A percentile compares a stretch with the other conserved stretches of the same genome.
phyloP scores from a whole-genome alignment of 2,797 vertebrate species.

The Channallabes apus region DNA sequence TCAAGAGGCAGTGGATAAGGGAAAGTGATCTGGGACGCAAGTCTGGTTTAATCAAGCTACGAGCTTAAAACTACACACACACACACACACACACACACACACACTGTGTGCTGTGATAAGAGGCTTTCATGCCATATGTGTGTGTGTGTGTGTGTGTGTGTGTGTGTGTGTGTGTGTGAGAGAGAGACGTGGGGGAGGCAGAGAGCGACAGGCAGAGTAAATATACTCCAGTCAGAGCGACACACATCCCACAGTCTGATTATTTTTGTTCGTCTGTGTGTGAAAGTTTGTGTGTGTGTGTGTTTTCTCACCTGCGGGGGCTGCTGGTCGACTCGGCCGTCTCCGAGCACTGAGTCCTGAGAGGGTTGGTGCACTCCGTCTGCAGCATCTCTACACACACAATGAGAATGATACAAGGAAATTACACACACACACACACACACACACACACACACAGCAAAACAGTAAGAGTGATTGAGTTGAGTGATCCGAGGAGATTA shows the following conservation, averaged over 20 bases:
- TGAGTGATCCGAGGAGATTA: neutral
- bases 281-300: slow-evolving; percentile 30
- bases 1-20: neutral
- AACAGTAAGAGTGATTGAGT: neutral
- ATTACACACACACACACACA: neutral
- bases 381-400: slow-evolving; percentile 13
- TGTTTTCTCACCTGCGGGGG: slow-evolving; percentile 28
- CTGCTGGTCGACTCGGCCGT: neutral
- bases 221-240: neutral
- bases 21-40: neutral
- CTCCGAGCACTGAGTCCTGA: neutral
- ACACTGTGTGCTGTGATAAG: neutral
- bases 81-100: neutral
- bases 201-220: neutral
- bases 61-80: neutral
- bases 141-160: too few relatives aligned
- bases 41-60: neutral
- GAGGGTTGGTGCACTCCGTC: neutral
- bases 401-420: neutral
- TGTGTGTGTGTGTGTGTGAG: neutral
- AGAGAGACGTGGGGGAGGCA: slow-evolving; percentile 8
- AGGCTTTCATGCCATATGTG: neutral
- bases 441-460: neutral
- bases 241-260: slow-evolving; percentile 27
- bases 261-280: slow-evolving; percentile 27